Base-by-base conservation (phyloP, 35 echinoderm and acorn worm genomes). In the Patiria miniata region DNA sequence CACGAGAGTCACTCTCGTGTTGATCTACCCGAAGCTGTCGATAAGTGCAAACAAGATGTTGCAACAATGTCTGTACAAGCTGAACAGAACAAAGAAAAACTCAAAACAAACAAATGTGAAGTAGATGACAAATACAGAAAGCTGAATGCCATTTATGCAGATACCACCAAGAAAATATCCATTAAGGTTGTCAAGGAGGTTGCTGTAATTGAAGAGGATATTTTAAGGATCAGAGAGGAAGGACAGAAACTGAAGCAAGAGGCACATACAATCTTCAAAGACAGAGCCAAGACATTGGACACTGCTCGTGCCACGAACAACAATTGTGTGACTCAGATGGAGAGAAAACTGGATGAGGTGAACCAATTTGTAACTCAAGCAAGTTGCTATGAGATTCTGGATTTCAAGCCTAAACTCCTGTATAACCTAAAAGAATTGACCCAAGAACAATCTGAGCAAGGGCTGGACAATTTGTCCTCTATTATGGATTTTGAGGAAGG, bases 201-300 rank as follows among this genome's bases (percentile, higher is more conserved):
- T 30, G 42, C 40, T 28, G 51, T 15, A 39, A 81, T 32, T 21
- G 33, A 1, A 29, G 34, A 82, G 42, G 15, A 82, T 38, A 47
- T 47, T 47, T 4, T 6, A 12, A 4, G 12, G 42, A 47, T 47
- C 42, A 47, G 42, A 47, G 29, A 30, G 65, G 65, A 73, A 15
- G 15, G 51, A 55, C 9, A 47, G 40, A 17, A 81, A 22, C 23
- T 52, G 79, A 81, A 81, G 79, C 5, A 81, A 33, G 79, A 81
- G 79, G 39, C 40, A 33, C 23, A 81, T 37, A 42, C 28, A 30
- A 47, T 39, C 16, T 52, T 21, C 23, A 81, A 47, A 42, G 14
- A 81, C 40, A 52, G 52, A 42, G 22, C 14, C 17, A 39, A 53
- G 80, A 52, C 23, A 69, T 29, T 69, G 22, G 0, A 69, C 19